phyloP scores from a whole-genome alignment of 2,888 invertebrate genomes.

The Trypoxylon attenuatum region DNA sequence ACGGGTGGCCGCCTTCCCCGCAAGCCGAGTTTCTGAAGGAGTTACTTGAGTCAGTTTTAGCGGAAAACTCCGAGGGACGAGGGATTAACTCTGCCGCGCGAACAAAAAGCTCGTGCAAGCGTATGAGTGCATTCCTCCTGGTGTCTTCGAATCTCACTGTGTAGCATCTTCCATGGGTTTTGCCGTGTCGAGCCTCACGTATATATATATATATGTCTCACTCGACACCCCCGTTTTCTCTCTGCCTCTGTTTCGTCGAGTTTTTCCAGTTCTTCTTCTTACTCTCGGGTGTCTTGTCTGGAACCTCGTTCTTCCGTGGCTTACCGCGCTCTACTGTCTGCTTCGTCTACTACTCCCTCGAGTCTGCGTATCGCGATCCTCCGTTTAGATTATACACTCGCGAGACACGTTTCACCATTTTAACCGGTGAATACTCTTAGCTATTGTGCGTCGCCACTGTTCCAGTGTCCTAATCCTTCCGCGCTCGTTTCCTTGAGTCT shows the following conservation, averaged over 20 bases:
- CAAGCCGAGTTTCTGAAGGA: slow-evolving; percentile 54
- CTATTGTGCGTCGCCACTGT: neutral
- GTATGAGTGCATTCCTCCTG: neutral
- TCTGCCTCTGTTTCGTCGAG: neutral
- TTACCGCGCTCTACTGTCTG: no score
- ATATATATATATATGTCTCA: neutral
- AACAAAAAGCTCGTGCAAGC: slow-evolving; percentile 59
- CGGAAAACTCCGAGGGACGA: slow-evolving; percentile 59
- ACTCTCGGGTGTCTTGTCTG: neutral
- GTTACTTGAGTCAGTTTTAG: slow-evolving; percentile 51
- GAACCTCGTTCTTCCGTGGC: no score
- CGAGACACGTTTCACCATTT: neutral
- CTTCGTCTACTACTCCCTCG: neutral
- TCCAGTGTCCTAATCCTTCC: slow-evolving; percentile 36
- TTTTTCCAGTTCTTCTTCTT: slow-evolving; percentile 6
- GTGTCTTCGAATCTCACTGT: neutral
- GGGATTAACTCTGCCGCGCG: slow-evolving; percentile 65
- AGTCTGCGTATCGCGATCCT: slow-evolving; percentile 1
- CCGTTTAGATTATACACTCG: slow-evolving; percentile 6
- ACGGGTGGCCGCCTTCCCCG: no score
- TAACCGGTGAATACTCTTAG: neutral
- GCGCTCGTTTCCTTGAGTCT: slow-evolving; percentile 27
- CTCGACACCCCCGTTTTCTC: slow-evolving; percentile 3
- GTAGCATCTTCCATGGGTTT: neutral
- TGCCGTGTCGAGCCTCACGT: neutral